These are phyloP conservation scores for Acanthisitta chloris DNA, from an alignment of 2,113 vertebrate genomes.

Conservation along the genomic window DNA sequence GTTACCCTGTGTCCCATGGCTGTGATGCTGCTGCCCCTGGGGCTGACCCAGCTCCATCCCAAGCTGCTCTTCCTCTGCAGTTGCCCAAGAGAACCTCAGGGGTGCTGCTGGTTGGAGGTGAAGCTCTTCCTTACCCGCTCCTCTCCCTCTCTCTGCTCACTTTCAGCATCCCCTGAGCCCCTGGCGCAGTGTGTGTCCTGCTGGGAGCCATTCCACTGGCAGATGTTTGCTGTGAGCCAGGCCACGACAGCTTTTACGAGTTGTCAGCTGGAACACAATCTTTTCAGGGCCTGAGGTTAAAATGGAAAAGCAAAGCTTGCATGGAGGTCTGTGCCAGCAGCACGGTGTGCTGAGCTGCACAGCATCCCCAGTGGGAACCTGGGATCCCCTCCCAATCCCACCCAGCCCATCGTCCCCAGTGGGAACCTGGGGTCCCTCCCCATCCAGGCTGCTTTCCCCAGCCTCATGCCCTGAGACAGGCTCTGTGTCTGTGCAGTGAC, in stretches of 20 bases:
- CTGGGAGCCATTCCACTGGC: constrained; percentile 5
- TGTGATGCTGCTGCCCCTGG: neutral
- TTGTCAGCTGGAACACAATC: constrained; percentile 54
- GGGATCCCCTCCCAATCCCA: neutral
- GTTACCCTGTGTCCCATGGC: neutral
- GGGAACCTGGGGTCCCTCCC: neutral
- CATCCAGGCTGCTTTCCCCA: neutral
- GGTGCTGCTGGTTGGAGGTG: neutral
- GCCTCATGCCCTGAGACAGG: fast-evolving
- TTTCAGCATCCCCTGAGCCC: neutral
- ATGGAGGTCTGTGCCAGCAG: neutral
- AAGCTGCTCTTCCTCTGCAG: neutral
- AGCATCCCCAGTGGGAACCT: neutral
- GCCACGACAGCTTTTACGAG: constrained; percentile 55
- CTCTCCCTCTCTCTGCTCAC: neutral
- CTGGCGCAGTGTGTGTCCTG: neutral
- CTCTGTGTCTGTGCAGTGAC: fast-evolving
- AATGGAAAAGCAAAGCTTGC: constrained; percentile 3
- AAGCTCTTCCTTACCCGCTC: neutral
- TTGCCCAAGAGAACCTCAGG: neutral
- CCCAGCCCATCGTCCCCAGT: too few relatives aligned
- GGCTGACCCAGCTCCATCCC: neutral
- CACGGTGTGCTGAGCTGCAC: neutral
- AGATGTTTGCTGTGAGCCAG: constrained; percentile 58
- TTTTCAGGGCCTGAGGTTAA: constrained; percentile 44